Evolutionary conservation across 2,888 invertebrate genomes (phyloP).

Genomic region (Ditylenchus weischeri): DNA sequence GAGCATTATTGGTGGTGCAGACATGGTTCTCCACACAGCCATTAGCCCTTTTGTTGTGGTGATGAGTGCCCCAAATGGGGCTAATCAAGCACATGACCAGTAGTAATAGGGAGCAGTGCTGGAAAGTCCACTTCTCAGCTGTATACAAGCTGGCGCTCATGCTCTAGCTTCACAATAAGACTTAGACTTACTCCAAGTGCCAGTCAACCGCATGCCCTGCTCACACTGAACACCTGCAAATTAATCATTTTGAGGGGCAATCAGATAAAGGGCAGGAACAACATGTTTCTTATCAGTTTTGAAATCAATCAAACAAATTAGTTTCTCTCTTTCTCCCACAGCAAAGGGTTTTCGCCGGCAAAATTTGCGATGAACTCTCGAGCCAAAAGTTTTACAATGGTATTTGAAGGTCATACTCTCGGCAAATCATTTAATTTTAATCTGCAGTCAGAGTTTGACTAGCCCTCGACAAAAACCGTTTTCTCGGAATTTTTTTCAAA

Average conservation of each 20-base stretch:
- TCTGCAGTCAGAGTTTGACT: no score
- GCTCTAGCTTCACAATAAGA: no score
- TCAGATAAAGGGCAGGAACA: conserved; percentile 4
- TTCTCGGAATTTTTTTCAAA: no score
- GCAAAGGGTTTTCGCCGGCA: background rate
- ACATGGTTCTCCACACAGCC: conserved; percentile 32
- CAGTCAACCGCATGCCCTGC: background rate
- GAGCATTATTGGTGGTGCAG: conserved; percentile 53
- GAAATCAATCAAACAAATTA: conserved; percentile 11
- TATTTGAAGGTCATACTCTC: no score
- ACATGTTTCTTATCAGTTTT: conserved; percentile 2
- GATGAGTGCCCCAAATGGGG: conserved; percentile 2
- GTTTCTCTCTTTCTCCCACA: conserved; percentile 7
- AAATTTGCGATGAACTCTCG: no score
- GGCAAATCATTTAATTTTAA: no score
- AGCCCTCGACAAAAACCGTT: no score
- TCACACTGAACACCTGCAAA: background rate
- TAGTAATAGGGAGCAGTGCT: background rate
- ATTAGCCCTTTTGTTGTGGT: conserved; percentile 8
- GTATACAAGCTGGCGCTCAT: no score
- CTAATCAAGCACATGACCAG: conserved; percentile 9
- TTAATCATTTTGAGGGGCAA: conserved; percentile 4
- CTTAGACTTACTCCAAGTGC: background rate
- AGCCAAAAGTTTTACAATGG: no score
- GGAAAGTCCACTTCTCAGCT: no score